A percentile compares a stretch with the other conserved stretches of the same genome.
Conservation (phyloP, 2,797 vertebrate genomes). For the Lacerta viridis region DNA sequence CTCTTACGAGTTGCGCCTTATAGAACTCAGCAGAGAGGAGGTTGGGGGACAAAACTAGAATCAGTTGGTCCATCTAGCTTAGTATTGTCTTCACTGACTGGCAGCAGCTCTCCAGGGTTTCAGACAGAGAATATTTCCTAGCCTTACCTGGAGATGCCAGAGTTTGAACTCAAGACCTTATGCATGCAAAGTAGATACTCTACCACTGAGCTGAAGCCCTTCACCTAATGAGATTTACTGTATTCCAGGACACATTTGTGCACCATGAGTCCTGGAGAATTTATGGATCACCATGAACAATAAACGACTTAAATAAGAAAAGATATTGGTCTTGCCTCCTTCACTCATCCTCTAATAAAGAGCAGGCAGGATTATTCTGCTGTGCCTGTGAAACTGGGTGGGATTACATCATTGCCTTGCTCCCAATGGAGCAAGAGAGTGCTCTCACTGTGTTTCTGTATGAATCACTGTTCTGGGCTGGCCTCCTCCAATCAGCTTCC, state of each 20-base stretch:
- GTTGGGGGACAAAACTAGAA: too few relatives aligned
- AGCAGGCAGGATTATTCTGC: not conserved
- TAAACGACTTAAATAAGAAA: not conserved
- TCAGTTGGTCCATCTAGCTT: too few relatives aligned
- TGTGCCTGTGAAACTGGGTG: not conserved
- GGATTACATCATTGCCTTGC: not conserved
- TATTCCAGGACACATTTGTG: not conserved
- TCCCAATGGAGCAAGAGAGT: not conserved
- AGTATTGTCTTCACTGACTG: not conserved
- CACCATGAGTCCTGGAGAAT: not conserved
- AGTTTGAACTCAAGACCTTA: not conserved
- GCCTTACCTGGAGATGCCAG: not conserved
- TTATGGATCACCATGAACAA: not conserved
- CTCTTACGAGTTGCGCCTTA: too few relatives aligned
- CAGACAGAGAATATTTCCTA: not conserved
- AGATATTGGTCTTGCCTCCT: not conserved
- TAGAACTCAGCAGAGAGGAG: too few relatives aligned
- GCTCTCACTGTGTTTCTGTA: not conserved
- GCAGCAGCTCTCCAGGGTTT: not conserved
- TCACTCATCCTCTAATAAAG: not conserved
- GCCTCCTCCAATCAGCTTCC: not conserved
- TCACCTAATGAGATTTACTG: not conserved
- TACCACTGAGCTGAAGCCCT: not conserved
- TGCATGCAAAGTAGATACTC: not conserved
- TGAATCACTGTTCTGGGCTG: not conserved